These are phyloP conservation scores for Protonemura montana DNA, from an alignment of 2,888 invertebrate genomes.

Conservation along the genomic window DNA sequence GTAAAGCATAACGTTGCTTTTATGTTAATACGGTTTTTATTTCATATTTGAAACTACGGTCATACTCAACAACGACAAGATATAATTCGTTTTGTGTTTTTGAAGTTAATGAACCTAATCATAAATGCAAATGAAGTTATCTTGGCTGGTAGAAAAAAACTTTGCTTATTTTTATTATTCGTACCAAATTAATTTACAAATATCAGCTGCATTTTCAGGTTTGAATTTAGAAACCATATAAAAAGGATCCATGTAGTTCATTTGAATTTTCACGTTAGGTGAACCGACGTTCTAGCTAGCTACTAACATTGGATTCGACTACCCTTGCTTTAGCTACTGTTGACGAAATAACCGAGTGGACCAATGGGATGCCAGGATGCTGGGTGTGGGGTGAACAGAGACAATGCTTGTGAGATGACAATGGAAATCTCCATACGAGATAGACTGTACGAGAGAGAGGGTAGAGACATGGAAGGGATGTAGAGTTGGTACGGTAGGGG, in stretches of 20 bases:
- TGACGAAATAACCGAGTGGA: slow-evolving; percentile 33
- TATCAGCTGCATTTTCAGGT: background rate
- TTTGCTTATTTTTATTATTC: background rate
- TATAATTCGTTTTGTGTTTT: background rate
- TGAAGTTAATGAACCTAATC: background rate
- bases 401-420: slow-evolving; percentile 36
- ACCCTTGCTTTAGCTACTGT: slow-evolving; percentile 36
- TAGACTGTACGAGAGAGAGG: slow-evolving; percentile 28
- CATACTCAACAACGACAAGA: background rate
- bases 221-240: background rate
- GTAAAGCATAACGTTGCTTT: background rate
- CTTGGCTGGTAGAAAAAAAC: background rate
- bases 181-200: background rate
- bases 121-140: background rate
- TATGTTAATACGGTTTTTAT: too few species aligned
- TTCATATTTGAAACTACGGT: background rate
- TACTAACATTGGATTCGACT: slow-evolving; percentile 5
- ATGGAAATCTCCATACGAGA: slow-evolving; percentile 41
- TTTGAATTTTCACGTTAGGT: background rate
- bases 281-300: background rate
- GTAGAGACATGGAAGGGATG: background rate
- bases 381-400: slow-evolving; percentile 28
- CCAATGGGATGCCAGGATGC: slow-evolving; percentile 31
- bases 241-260: background rate
- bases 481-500: background rate